phyloP scores from a whole-genome alignment of 2,113 vertebrate species.

The Carollia perspicillata region DNA sequence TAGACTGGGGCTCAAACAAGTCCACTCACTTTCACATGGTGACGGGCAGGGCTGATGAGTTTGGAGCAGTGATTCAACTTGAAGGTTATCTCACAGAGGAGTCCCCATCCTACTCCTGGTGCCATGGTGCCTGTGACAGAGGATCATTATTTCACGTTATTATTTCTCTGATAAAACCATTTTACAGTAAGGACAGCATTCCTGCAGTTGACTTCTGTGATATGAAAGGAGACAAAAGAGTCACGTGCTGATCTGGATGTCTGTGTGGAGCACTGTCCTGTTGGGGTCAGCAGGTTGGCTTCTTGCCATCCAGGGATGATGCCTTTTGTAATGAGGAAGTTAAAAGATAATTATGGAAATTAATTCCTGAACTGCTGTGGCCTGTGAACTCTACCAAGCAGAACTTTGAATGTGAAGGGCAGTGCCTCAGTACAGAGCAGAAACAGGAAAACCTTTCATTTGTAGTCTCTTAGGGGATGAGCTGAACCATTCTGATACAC shows the following conservation, averaged over 20 bases:
- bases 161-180: background rate
- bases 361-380: slow-evolving; percentile 73
- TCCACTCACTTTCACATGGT: background rate
- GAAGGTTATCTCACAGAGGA: background rate
- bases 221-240: slow-evolving; percentile 44
- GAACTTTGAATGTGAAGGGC: slow-evolving; percentile 79
- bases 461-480: slow-evolving; percentile 51
- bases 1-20: background rate
- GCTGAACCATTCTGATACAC: slow-evolving; percentile 29
- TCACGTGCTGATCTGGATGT: background rate
- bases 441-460: slow-evolving; percentile 22
- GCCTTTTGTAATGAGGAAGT: slow-evolving; percentile 75
- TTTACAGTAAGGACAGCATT: background rate
- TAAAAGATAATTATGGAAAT: slow-evolving; percentile 76
- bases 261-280: slow-evolving; percentile 51
- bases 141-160: background rate
- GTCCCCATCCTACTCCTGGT: background rate
- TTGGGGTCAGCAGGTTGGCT: slow-evolving; percentile 74
- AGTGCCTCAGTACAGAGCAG: slow-evolving; percentile 31
- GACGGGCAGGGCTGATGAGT: background rate
- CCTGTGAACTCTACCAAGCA: slow-evolving; percentile 64
- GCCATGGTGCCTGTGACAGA: background rate
- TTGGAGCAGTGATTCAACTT: background rate
- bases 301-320: slow-evolving; percentile 70
- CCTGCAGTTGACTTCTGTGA: background rate